phyloP scores from a whole-genome alignment of 1,140 invertebrate species.

The Drosophila subpulchrella region DNA sequence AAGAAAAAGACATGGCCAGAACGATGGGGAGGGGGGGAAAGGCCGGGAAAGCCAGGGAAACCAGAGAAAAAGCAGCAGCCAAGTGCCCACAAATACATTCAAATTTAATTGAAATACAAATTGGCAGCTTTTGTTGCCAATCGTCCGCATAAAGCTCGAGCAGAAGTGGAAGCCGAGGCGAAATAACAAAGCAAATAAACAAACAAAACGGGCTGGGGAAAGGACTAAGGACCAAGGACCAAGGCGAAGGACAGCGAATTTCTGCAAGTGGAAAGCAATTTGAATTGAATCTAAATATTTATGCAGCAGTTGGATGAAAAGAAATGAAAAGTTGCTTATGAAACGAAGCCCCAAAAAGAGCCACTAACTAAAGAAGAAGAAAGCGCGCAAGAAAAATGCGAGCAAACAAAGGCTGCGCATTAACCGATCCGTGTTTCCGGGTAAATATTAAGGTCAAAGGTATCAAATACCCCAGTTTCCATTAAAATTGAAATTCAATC shows the following conservation, averaged over 20 bases:
- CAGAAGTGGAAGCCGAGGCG: slow-evolving; percentile 32
- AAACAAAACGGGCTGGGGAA: slow-evolving; percentile 17
- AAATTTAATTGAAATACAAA: slow-evolving; percentile 78
- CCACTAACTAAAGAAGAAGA: background rate
- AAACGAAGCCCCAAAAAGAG: slow-evolving; percentile 2
- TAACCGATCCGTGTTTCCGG: slow-evolving; percentile 8
- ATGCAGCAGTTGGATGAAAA: slow-evolving; percentile 48
- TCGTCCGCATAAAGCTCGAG: slow-evolving; percentile 45
- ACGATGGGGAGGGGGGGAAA: no score
- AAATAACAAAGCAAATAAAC: slow-evolving; percentile 52
- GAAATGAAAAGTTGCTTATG: slow-evolving; percentile 20
- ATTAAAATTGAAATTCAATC: slow-evolving; percentile 4
- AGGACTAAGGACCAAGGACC: slow-evolving; percentile 1
- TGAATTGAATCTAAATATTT: slow-evolving; percentile 63
- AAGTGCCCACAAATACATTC: slow-evolving; percentile 65
- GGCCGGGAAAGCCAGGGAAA: background rate
- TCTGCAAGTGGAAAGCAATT: slow-evolving; percentile 51
- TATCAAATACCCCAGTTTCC: background rate
- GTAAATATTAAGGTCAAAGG: slow-evolving; percentile 6
- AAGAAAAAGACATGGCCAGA: background rate
- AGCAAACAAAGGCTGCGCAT: background rate
- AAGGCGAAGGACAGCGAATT: slow-evolving; percentile 15
- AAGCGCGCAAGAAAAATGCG: background rate
- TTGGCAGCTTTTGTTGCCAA: slow-evolving; percentile 68
- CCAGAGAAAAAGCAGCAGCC: slow-evolving; percentile 30